Evolutionary conservation across 1,140 invertebrate species (phyloP), one percentile per base, ranked within the genome.

Genomic region (Drosophila paulistorum): DNA sequence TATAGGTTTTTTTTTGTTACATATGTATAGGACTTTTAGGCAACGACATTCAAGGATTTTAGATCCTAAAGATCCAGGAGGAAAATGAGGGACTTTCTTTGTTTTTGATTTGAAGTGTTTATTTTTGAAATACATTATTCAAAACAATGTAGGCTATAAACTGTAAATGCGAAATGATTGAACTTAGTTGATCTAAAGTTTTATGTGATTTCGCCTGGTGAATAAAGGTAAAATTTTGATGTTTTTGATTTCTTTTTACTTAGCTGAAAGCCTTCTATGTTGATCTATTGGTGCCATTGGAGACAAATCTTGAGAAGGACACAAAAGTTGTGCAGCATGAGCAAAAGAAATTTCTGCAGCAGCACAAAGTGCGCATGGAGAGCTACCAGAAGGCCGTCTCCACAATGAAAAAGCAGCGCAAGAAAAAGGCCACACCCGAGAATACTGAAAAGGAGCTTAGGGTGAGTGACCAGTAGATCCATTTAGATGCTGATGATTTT

Each of bases 181-280:
- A 26, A 17, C 23, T 26, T 26, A 26, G 23, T 26, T 30, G 30
- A 30, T 30, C 26, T 30, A 30, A 30, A 30, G 30, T 30, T 6
- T 30, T 30, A 30, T 30, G 30, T 30, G 30, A 30, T 26, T 26
- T 26, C 26, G 0, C 26, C 26, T 26, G 26, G 26, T 26, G 26
- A 26, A 35, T 54, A 2, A 1, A 23, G 14, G 1, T 13, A 13
- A 6, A 26, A 9, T 58, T 26, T 26, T 26, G 4, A 4, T 68
- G 67, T 94, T 45, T 14, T 5, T 23, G n/a, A 37, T 37, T 45
- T 45, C n/a, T 45, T 5, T 2, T 14, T 7, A 17, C 1, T 17
- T 10, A 98, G 97, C 92, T 98, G 65, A 98, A 98, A 94, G 97
- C 97, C 13, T 98, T 98, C 92, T 98, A 98, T 93, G 97, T 98